Conservation (phyloP, 2,888 invertebrate species). For the Omphaloscelis lunosa region DNA sequence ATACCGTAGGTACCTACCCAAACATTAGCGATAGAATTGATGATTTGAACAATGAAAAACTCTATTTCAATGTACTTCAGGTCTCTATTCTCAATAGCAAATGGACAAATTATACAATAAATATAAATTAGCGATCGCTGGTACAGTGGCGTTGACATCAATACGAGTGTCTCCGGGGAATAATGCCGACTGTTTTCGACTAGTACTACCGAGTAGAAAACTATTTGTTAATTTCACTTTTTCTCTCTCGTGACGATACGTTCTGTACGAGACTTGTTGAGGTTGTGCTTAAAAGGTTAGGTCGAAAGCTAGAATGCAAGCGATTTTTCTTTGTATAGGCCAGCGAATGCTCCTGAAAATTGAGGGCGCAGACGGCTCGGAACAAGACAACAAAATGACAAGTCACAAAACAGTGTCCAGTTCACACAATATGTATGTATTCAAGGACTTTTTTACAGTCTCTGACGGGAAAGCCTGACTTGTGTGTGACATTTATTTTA, state of each 20-base stretch:
- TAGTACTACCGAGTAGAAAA: constrained; percentile 34
- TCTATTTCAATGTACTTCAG: neutral
- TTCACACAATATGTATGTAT: too few species aligned
- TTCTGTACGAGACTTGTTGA: too few species aligned
- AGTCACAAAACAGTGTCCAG: too few species aligned
- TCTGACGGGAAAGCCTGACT: neutral
- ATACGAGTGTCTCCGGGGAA: constrained; percentile 45
- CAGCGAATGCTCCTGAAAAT: too few species aligned
- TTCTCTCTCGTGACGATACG: too few species aligned
- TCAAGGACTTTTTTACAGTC: too few species aligned
- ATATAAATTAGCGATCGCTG: constrained; percentile 39
- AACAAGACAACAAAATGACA: too few species aligned
- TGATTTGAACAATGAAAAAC: neutral
- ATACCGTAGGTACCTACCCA: neutral
- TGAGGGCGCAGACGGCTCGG: too few species aligned
- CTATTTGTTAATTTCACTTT: neutral
- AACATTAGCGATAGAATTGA: neutral
- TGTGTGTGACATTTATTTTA: neutral
- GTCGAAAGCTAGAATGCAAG: too few species aligned
- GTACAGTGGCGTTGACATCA: constrained; percentile 48
- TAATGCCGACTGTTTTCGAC: constrained; percentile 39
- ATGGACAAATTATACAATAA: constrained; percentile 34
- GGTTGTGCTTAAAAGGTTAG: too few species aligned
- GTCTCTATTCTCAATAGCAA: neutral
- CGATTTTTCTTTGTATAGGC: too few species aligned